Conservation (phyloP, 2,797 vertebrate species). For the Tadarida brasiliensis region DNA sequence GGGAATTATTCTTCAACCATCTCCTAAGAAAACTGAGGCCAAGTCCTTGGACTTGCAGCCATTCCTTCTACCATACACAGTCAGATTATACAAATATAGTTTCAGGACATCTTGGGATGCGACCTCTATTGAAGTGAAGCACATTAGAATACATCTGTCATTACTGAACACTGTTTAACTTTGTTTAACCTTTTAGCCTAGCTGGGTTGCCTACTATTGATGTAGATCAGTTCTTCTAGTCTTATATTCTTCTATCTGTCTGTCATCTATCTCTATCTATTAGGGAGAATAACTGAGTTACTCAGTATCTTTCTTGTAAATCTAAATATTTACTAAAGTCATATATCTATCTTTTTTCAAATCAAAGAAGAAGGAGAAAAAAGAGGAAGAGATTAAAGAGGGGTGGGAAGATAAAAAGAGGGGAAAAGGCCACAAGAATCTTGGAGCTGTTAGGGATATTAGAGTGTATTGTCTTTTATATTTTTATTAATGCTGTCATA, state of each 20-base stretch:
- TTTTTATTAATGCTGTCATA: not conserved
- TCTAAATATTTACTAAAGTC: conserved; percentile 31
- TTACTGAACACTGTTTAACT: not conserved
- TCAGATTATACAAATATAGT: conserved; percentile 2
- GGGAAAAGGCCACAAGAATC: not conserved
- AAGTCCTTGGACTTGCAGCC: not conserved
- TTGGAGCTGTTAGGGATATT: not conserved
- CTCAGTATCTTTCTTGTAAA: not conserved
- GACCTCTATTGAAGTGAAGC: not conserved
- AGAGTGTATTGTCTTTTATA: not conserved
- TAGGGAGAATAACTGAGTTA: not conserved
- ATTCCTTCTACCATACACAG: not conserved
- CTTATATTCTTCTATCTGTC: not conserved
- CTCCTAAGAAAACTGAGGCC: not conserved
- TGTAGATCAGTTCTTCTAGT: not conserved
- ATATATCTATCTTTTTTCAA: not conserved
- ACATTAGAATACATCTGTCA: not conserved
- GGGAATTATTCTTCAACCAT: not conserved
- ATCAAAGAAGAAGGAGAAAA: not conserved
- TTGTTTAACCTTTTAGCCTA: not conserved
- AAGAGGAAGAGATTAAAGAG: not conserved
- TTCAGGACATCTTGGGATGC: not conserved
- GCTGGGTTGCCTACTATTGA: not conserved
- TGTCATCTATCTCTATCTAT: not conserved
- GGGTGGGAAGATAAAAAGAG: not conserved